phyloP scores from a whole-genome alignment of 2,888 invertebrate species.

The Pyrgus malvae region DNA sequence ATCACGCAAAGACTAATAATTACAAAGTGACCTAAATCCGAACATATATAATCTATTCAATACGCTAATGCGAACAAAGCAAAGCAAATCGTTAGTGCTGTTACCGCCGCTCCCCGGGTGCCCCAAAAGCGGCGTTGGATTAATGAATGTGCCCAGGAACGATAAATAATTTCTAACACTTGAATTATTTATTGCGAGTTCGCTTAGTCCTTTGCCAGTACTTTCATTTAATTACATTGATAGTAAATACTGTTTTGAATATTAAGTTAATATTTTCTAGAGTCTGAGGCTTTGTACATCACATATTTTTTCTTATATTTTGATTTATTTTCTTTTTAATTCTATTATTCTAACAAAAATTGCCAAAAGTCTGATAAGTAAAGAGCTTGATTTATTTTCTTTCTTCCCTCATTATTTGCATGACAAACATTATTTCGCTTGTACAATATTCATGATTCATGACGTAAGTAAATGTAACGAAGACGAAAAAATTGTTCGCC shows the following conservation, averaged over 20 bases:
- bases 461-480: too few relatives aligned
- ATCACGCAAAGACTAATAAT: background rate
- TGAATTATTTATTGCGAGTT: constrained; percentile 14
- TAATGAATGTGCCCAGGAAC: constrained; percentile 19
- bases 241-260: too few relatives aligned
- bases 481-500: too few relatives aligned
- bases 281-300: too few relatives aligned
- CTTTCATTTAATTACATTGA: too few relatives aligned
- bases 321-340: too few relatives aligned
- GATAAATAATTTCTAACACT: constrained; percentile 24
- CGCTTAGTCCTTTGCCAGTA: too few relatives aligned
- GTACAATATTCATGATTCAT: background rate
- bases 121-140: constrained; percentile 17
- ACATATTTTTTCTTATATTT: too few relatives aligned
- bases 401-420: background rate
- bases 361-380: too few relatives aligned
- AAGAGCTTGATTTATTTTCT: background rate
- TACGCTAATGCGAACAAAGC: constrained; percentile 21
- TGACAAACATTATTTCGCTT: background rate
- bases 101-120: constrained; percentile 3
- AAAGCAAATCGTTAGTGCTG: constrained; percentile 20
- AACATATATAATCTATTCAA: constrained; percentile 6
- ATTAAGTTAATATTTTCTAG: too few relatives aligned
- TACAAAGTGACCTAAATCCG: constrained; percentile 2
- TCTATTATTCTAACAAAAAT: too few relatives aligned